These are phyloP conservation scores for Berghia stephanieae DNA, from an alignment of 1,140 invertebrate genomes.

Conservation along the genomic window DNA sequence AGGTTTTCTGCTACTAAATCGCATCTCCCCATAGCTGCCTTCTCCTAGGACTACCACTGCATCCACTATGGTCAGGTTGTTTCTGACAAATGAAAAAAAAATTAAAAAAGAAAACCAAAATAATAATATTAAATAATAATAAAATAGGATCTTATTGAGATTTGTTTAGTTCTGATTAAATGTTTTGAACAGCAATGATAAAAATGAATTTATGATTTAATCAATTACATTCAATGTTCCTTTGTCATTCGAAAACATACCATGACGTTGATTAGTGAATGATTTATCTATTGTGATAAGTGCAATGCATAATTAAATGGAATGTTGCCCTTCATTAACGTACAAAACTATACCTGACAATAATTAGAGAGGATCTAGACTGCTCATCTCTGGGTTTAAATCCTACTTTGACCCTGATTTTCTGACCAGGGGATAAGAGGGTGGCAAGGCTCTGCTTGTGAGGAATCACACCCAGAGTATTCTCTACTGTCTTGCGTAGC, in stretches of 20 bases:
- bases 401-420: conserved; percentile 68
- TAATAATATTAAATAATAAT: background rate
- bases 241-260: no score
- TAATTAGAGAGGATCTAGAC: conserved; percentile 68
- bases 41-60: conserved; percentile 82
- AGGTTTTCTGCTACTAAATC: conserved; percentile 88
- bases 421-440: conserved; percentile 68
- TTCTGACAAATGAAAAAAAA: conserved; percentile 71
- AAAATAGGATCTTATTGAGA: background rate
- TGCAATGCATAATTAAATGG: no score
- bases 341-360: conserved; percentile 64
- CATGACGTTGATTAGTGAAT: no score
- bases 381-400: conserved; percentile 70
- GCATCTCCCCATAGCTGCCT: conserved; percentile 85
- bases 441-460: conserved; percentile 68
- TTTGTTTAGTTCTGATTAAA: no score
- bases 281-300: no score
- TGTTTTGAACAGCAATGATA: no score
- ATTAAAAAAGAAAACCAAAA: background rate
- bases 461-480: conserved; percentile 64
- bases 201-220: no score
- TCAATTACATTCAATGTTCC: no score
- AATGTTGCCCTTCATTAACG: no score
- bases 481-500: conserved; percentile 67
- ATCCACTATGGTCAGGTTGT: conserved; percentile 94